These are phyloP conservation scores for Mythimna loreyi DNA, from an alignment of 2,888 invertebrate genomes.

Conservation along the genomic window DNA sequence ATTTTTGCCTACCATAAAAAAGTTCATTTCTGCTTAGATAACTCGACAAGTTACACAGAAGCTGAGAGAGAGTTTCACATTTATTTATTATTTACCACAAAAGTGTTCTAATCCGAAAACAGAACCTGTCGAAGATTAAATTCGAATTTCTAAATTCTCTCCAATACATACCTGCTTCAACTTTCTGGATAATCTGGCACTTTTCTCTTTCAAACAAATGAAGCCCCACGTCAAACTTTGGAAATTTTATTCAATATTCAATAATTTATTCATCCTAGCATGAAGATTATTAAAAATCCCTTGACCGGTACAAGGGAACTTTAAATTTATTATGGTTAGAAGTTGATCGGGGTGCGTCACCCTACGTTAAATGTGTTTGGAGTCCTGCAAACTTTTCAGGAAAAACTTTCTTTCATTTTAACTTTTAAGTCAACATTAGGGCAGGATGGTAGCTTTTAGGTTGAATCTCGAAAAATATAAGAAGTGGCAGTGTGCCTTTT, in stretches of 20 bases:
- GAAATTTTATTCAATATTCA: slow-evolving; percentile 65
- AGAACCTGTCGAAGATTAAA: slow-evolving; percentile 1
- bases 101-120: neutral
- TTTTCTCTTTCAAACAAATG: slow-evolving; percentile 47
- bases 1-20: no score
- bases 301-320: slow-evolving; percentile 73
- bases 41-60: no score
- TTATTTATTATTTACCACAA: neutral
- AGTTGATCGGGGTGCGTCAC: slow-evolving; percentile 72
- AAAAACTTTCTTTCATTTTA: slow-evolving; percentile 66
- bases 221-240: slow-evolving; percentile 54
- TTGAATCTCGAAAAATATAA: slow-evolving; percentile 14
- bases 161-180: slow-evolving; percentile 18
- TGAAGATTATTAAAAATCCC: slow-evolving; percentile 72
- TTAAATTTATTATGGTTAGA: slow-evolving; percentile 74
- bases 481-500: neutral
- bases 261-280: slow-evolving; percentile 70
- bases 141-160: slow-evolving; percentile 15
- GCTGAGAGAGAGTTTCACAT: no score
- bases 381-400: slow-evolving; percentile 55
- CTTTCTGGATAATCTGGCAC: slow-evolving; percentile 42
- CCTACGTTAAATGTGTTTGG: slow-evolving; percentile 72
- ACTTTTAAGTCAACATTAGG: slow-evolving; percentile 63
- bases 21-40: neutral
- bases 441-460: slow-evolving; percentile 11